Evolutionary conservation across 2,797 vertebrate genomes (phyloP).

Genomic region (Menidia menidia): DNA sequence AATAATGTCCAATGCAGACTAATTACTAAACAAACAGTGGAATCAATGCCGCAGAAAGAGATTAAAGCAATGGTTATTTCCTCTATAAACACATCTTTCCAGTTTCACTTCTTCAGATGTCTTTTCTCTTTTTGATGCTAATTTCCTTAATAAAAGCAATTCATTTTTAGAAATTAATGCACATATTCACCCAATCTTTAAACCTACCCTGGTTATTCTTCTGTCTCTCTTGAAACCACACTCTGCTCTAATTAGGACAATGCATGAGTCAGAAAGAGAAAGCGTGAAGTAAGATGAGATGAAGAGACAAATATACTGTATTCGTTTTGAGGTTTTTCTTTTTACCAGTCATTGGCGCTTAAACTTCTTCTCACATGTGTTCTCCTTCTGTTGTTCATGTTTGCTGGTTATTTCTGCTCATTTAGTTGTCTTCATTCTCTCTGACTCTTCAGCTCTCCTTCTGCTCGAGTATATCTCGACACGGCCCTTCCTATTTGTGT

Average conservation of each 20-base stretch:
- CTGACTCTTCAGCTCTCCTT: constrained; percentile 22
- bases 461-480: constrained; percentile 21
- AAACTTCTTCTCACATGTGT: constrained; percentile 54
- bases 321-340: constrained; percentile 44
- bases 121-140: neutral
- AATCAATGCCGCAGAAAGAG: neutral
- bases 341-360: constrained; percentile 64
- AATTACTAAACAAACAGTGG: neutral
- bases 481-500: constrained; percentile 40
- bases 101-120: neutral
- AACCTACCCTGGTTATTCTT: constrained; percentile 21
- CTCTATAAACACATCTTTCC: neutral
- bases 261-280: constrained; percentile 71
- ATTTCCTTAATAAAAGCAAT: neutral
- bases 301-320: constrained; percentile 58
- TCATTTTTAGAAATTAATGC: neutral
- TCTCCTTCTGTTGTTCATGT: constrained; percentile 46
- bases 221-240: constrained; percentile 62
- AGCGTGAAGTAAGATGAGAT: constrained; percentile 51
- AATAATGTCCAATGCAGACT: neutral
- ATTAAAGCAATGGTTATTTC: neutral
- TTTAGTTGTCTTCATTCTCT: constrained; percentile 40
- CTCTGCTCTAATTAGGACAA: constrained; percentile 59
- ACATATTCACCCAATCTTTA: constrained; percentile 16
- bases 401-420: constrained; percentile 27